A percentile compares a stretch with the other conserved stretches of the same genome.
Evolutionary conservation across 2,888 invertebrate genomes (phyloP).

Genomic region (Apodemia mormo): DNA sequence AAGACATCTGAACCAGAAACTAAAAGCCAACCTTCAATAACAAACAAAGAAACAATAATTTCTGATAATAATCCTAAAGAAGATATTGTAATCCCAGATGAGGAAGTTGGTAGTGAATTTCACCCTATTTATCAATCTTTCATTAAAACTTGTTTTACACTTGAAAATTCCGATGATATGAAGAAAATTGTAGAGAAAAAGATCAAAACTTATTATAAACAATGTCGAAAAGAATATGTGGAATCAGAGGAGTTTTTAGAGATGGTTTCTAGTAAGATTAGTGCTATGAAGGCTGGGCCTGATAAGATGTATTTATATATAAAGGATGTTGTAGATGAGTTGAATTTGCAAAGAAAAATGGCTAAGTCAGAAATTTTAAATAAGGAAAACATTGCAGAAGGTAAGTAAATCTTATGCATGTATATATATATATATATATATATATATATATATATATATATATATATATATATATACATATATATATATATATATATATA

Average conservation of each 20-base stretch:
- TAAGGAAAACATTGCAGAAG: constrained; percentile 35
- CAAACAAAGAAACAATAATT: neutral
- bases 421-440: no score
- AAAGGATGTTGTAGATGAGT: constrained; percentile 82
- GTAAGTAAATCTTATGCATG: constrained; percentile 24
- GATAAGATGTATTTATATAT: constrained; percentile 81
- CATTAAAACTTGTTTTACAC: constrained; percentile 65
- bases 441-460: no score
- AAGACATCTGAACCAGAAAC: neutral
- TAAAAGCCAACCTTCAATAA: neutral
- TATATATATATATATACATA: no score
- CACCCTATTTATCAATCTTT: constrained; percentile 65
- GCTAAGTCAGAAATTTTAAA: constrained; percentile 52
- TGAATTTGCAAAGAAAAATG: constrained; percentile 79
- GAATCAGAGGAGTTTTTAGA: constrained; percentile 81
- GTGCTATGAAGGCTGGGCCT: constrained; percentile 74
- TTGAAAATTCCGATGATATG: constrained; percentile 81
- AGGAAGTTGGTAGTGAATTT: constrained; percentile 49
- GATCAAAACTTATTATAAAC: constrained; percentile 79
- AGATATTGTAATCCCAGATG: neutral
- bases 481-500: no score
- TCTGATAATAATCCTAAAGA: neutral
- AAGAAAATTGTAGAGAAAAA: constrained; percentile 81
- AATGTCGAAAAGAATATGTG: constrained; percentile 81
- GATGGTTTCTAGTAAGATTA: constrained; percentile 74